phyloP scores from a whole-genome alignment of 2,888 invertebrate species.

The Galeruca laticollis region DNA sequence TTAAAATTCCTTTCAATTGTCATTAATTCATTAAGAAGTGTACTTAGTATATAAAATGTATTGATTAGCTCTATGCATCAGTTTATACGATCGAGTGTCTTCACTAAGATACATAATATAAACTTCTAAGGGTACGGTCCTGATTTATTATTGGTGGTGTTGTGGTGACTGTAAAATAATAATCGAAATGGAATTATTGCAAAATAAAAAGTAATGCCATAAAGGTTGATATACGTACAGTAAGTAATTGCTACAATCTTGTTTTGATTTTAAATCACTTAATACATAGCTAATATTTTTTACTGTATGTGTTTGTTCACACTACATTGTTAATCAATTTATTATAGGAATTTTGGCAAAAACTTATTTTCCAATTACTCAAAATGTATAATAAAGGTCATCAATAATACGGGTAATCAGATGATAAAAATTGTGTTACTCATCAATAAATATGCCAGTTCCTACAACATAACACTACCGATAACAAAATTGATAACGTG shows the following conservation, averaged over 20 bases:
- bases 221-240: not conserved
- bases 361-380: too few relatives aligned
- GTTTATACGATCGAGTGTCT: not conserved
- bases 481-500: too few relatives aligned
- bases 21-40: constrained; percentile 7
- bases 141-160: not conserved
- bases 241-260: not conserved
- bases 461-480: too few relatives aligned
- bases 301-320: too few relatives aligned
- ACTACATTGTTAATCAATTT: too few relatives aligned
- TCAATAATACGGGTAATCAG: too few relatives aligned
- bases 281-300: too few relatives aligned
- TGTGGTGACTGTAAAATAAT: not conserved
- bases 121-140: constrained; percentile 3
- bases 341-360: too few relatives aligned
- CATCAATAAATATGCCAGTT: too few relatives aligned
- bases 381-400: too few relatives aligned
- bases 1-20: constrained; percentile 3
- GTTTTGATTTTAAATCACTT: too few relatives aligned
- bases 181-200: not conserved
- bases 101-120: not conserved
- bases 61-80: constrained; percentile 1
- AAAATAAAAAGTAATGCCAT: not conserved
- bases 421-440: too few relatives aligned
- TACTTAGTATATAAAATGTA: constrained; percentile 8